Evolutionary conservation across 2,888 invertebrate genomes (phyloP).

Genomic region (Callyntrura sp.): DNA sequence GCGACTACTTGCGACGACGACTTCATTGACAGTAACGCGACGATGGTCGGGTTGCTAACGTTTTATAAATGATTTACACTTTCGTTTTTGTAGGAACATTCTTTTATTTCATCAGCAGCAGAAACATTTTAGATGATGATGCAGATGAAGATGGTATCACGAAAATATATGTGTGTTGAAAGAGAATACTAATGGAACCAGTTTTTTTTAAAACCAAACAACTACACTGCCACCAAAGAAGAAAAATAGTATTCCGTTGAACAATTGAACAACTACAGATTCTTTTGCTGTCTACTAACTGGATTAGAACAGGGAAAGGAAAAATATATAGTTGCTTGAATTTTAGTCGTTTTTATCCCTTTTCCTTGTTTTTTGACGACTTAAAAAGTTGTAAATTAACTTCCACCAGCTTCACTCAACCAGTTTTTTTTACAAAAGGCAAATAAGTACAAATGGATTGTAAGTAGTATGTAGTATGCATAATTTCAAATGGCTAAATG

Average conservation of each 20-base stretch:
- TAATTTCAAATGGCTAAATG: no score
- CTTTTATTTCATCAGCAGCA: not conserved
- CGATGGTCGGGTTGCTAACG: no score
- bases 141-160: not conserved
- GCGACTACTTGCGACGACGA: constrained; percentile 16
- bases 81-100: no score
- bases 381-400: constrained; percentile 28
- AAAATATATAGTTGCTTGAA: not conserved
- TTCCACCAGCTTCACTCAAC: not conserved
- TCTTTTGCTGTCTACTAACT: constrained; percentile 5
- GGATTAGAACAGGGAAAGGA: constrained; percentile 10
- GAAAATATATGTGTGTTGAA: not conserved
- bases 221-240: constrained; percentile 61
- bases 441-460: no score
- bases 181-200: constrained; percentile 75
- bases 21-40: no score
- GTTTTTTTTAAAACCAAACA: constrained; percentile 71
- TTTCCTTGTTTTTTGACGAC: constrained; percentile 5
- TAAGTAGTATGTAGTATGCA: no score
- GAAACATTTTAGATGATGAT: constrained; percentile 32
- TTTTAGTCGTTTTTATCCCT: constrained; percentile 43
- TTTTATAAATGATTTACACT: no score
- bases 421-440: no score
- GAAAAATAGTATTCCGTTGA: constrained; percentile 34
- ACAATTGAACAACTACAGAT: not conserved